Evolutionary conservation across 2,888 invertebrate species (phyloP), one percentile per base, ranked within the genome.

Genomic region (Marasmarcha lunaedactyla): DNA sequence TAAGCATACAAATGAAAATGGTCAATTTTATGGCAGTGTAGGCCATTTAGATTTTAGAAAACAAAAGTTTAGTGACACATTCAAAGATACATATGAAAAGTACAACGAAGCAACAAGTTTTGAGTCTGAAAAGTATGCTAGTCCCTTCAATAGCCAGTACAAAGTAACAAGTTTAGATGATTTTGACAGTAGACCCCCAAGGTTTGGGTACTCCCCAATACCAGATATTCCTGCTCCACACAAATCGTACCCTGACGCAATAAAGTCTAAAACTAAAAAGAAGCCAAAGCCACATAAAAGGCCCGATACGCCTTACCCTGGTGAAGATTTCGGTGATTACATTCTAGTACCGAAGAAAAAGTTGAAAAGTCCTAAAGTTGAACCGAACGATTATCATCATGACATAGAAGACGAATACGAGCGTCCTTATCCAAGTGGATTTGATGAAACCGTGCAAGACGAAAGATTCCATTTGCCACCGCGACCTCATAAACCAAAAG

Each of bases 341-440:
- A 61, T 73, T 41, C 55, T 77, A 48, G 74, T 79, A 14, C 81
- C 79, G 26, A 81, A 81, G 46, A 78, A 73, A 53, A 83, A 81
- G 48, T 57, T 66, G 39, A 79, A 71, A 45, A 57, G 53, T 43
- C 76, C 73, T 1, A 47, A 49, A 2, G 50, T 57, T 5, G 69
- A 72, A n/a, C 49, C 59, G 1, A 59, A 54, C 36, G 74, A 77
- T 38, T 73, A 71, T 36, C 53, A 58, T 47, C 59, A 56, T 33
- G 66, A 69, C 1, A 36, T 47, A 2, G 78, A 77, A 1, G 76
- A 76, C 2, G 76, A 77, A 25, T 77, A 65, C 43, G 76, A 74
- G 26, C 65, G 60, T 43, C 63, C 63, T 9, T 61, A 60, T 38
- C 50, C 50, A 4, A 54, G 46, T 30, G 58, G 54, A 12, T 47